Conservation (phyloP, 1,140 invertebrate species). For the Drosophila athabasca region DNA sequence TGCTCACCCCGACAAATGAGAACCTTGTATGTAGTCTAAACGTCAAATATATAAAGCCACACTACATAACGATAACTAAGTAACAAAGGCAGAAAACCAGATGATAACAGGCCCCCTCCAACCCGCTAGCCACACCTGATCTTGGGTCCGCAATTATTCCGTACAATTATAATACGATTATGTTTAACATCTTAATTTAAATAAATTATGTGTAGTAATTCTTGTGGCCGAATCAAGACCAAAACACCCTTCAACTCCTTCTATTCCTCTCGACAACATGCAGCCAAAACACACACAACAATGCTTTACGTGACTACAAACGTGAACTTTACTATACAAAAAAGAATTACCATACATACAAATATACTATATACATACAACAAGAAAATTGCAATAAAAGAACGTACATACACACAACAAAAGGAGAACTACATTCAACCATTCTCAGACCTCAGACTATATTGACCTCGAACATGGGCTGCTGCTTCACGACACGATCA, state of each 20-base stretch:
- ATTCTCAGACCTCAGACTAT: constrained; percentile 85
- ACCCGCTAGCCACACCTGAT: constrained; percentile 16
- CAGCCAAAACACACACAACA: constrained; percentile 11
- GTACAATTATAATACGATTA: constrained; percentile 65
- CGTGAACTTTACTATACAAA: constrained; percentile 61
- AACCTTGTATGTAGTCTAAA: constrained; percentile 63
- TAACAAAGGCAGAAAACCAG: constrained; percentile 29
- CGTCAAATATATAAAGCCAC: constrained; percentile 26
- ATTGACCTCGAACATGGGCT: constrained; percentile 88
- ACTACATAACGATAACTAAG: constrained; percentile 18
- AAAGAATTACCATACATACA: constrained; percentile 38
- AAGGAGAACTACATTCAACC: background rate
- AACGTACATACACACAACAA: constrained; percentile 51
- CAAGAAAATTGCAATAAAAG: constrained; percentile 63
- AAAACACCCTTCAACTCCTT: constrained; percentile 8
- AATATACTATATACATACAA: constrained; percentile 31
- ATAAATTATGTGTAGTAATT: constrained; percentile 75
- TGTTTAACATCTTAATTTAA: constrained; percentile 72
- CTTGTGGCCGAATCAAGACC: constrained; percentile 21
- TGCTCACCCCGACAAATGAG: constrained; percentile 33
- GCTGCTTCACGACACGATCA: constrained; percentile 89
- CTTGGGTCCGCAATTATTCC: constrained; percentile 49
- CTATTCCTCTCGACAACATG: constrained; percentile 20
- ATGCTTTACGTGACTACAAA: constrained; percentile 39
- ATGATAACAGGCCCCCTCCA: constrained; percentile 12